Evolutionary conservation across 1,140 invertebrate genomes (phyloP).

Genomic region (Semibalanus balanoides): DNA sequence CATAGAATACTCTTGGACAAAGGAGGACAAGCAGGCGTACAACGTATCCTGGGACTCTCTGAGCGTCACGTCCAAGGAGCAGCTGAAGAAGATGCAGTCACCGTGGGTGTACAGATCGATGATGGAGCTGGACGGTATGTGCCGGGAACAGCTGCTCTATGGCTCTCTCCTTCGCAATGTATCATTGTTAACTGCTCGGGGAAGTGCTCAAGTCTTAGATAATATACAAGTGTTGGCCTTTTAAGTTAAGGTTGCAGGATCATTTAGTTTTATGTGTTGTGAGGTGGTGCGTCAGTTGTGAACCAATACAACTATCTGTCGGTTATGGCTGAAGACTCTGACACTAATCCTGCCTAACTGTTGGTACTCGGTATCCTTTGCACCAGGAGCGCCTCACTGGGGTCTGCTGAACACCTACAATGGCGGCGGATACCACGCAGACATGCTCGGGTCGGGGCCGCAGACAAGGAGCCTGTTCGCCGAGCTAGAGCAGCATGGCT

Average conservation of each 20-base stretch:
- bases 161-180: too few species aligned
- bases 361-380: too few species aligned
- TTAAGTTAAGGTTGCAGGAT: too few species aligned
- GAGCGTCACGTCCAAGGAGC: neutral
- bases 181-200: too few species aligned
- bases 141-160: neutral
- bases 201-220: too few species aligned
- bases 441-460: constrained; percentile 5
- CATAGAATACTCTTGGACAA: constrained; percentile 8
- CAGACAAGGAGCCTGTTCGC: neutral
- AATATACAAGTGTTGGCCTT: too few species aligned
- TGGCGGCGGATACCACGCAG: constrained; percentile 9
- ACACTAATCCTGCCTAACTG: too few species aligned
- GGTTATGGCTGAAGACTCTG: too few species aligned
- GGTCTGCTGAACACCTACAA: constrained; percentile 9
- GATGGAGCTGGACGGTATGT: constrained; percentile 5
- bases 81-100: neutral
- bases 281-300: too few species aligned
- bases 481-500: constrained; percentile 9
- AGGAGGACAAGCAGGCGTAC: constrained; percentile 11
- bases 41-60: neutral
- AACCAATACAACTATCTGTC: too few species aligned
- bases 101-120: constrained; percentile 10
- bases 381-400: constrained; percentile 7
- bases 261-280: too few species aligned